These are phyloP conservation scores for Trogon surrucura DNA, from an alignment of 2,113 vertebrate species.

Conservation along the genomic window DNA sequence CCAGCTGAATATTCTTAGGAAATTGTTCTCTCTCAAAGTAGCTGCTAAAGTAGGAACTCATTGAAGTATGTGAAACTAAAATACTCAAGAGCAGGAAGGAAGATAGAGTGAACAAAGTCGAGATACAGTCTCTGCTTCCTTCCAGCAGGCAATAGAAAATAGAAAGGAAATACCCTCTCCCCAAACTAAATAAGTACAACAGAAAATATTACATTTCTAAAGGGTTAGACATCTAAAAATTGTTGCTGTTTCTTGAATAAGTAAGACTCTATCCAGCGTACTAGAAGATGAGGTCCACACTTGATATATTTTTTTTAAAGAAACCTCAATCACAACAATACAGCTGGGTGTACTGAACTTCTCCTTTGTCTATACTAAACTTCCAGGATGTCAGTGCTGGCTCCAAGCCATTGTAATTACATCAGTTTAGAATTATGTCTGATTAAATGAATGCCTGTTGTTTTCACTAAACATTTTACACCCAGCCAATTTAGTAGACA, in stretches of 20 bases:
- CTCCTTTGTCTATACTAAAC: background rate
- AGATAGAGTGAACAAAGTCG: background rate
- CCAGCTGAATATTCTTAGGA: background rate
- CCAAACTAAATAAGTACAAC: background rate
- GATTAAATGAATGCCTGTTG: background rate
- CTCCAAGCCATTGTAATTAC: background rate
- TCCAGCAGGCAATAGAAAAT: background rate
- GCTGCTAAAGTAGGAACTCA: background rate
- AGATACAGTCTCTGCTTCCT: background rate
- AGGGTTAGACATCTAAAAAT: background rate
- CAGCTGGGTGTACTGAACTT: background rate
- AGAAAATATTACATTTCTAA: background rate
- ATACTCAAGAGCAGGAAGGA: background rate
- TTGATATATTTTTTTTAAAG: background rate
- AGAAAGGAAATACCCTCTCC: background rate
- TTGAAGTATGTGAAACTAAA: background rate
- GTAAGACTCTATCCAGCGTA: background rate
- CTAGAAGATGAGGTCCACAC: background rate
- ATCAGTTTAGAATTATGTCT: background rate
- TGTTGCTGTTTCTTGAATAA: background rate
- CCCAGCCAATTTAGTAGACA: background rate
- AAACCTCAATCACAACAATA: background rate
- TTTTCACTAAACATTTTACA: constrained; percentile 26
- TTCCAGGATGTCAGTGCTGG: background rate
- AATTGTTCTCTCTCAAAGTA: background rate